Evolutionary conservation across 2,888 invertebrate species (phyloP).

Genomic region (Acanthosepion lycidas): DNA sequence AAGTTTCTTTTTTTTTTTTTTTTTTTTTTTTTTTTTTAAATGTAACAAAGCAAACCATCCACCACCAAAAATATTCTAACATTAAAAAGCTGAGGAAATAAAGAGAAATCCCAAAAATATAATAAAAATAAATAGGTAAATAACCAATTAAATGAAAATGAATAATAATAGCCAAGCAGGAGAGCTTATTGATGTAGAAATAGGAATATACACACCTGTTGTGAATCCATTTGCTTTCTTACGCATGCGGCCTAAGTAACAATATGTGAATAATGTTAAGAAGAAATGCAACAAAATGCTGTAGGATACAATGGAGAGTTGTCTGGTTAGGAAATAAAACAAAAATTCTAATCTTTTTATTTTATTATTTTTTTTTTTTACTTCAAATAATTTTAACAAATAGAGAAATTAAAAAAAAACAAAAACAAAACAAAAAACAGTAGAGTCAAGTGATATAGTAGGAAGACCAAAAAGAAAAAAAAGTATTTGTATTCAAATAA

Average conservation of each 20-base stretch:
- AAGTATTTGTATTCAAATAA: background rate
- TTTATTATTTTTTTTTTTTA: background rate
- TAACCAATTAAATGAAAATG: background rate
- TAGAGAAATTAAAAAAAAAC: background rate
- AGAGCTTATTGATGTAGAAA: constrained; percentile 24
- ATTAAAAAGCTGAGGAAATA: background rate
- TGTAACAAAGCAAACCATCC: constrained; percentile 17
- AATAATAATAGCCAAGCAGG: constrained; percentile 43
- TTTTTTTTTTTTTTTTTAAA: background rate
- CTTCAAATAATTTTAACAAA: background rate
- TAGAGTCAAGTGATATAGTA: background rate
- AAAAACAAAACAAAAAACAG: background rate
- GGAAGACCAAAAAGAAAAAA: background rate
- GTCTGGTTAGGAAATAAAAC: background rate
- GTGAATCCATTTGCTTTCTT: constrained; percentile 40
- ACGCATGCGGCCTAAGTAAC: constrained; percentile 46
- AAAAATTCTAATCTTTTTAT: background rate
- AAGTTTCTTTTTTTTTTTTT: background rate
- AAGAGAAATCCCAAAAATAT: background rate
- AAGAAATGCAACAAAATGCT: constrained; percentile 46
- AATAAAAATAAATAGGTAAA: constrained; percentile 20
- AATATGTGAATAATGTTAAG: constrained; percentile 43
- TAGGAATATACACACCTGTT: constrained; percentile 42
- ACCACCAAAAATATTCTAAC: constrained; percentile 33
- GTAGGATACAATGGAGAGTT: constrained; percentile 35